Evolutionary conservation across 2,888 invertebrate genomes (phyloP), one percentile per base, ranked within the genome.

Genomic region (Microchrysa polita): DNA sequence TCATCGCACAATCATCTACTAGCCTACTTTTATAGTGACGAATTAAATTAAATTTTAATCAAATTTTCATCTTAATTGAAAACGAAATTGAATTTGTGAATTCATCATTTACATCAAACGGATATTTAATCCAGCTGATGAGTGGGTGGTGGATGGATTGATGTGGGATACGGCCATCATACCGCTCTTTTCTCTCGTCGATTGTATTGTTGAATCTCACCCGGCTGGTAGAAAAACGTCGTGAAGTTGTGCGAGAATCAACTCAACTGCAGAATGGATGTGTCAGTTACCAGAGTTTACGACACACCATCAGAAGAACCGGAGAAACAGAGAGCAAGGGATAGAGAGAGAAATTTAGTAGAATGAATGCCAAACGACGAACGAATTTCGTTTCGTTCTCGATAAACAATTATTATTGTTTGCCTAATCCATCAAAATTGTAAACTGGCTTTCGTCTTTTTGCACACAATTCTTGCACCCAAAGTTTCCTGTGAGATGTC

Each of bases 21-120:
- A 34, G 48, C 48, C 48, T n/a, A 12, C 48, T 48, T n/a, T n/a
- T n/a, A 48, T n/a, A 48, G 48, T 34, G 61, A 42, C n/a, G 23
- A 65, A 65, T 48, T 65, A 65, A 65, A 65, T 65, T 65, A 44
- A 48, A 65, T 65, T 65, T 65, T 65, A 65, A 65, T 65, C 65
- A 65, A 65, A 65, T 65, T 65, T 65, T 65, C 65, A 65, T 65
- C 65, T 65, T 65, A 65, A 65, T 65, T 65, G 65, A 65, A 65
- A 65, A 65, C 42, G 65, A 65, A 65, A 65, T 65, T 65, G 48
- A 65, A 65, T 65, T 65, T 65, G 27, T 34, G 65, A 65, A 65
- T 65, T 65, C 44, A 34, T 65, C 65, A 65, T 65, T 65, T 65
- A 65, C 42, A 34, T 65, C 65, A 65, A 65, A 65, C 65, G 65